Evolutionary conservation across 2,797 vertebrate species (phyloP).

Genomic region (Alectoris magna): DNA sequence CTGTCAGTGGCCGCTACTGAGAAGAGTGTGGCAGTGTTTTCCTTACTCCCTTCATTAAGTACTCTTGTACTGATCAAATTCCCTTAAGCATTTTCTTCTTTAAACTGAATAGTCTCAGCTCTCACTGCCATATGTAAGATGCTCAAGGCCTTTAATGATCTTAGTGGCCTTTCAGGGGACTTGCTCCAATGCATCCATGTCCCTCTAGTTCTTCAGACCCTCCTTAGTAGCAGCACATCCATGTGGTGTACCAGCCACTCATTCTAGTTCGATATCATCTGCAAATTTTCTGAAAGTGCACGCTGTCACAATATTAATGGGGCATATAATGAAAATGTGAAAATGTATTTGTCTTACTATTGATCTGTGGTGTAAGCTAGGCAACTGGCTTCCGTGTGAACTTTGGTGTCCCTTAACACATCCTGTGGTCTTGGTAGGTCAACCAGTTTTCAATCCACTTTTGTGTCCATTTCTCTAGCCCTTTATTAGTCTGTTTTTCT

Average conservation of each 20-base stretch:
- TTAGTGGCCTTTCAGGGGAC: neutral
- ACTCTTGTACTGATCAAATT: neutral
- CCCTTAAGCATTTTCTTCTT: neutral
- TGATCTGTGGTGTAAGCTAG: neutral
- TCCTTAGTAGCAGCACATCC: neutral
- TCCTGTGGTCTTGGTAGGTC: too few relatives aligned
- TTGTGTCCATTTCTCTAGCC: too few relatives aligned
- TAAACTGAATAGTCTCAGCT: neutral
- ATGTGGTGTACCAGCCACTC: neutral
- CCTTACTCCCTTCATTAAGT: neutral
- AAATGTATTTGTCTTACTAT: neutral
- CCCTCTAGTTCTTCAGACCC: neutral
- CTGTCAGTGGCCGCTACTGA: neutral
- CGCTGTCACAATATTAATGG: neutral
- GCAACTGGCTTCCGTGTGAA: too few relatives aligned
- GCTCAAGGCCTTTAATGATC: neutral
- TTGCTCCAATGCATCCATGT: neutral
- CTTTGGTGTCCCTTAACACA: too few relatives aligned
- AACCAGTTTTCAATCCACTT: too few relatives aligned
- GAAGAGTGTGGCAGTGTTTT: neutral
- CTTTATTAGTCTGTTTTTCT: too few relatives aligned
- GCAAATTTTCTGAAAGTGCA: neutral
- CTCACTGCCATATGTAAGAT: neutral
- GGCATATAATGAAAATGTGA: neutral
- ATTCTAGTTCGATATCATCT: neutral